Conservation (phyloP, 2,888 invertebrate species). For the Ephialtes manifestator region DNA sequence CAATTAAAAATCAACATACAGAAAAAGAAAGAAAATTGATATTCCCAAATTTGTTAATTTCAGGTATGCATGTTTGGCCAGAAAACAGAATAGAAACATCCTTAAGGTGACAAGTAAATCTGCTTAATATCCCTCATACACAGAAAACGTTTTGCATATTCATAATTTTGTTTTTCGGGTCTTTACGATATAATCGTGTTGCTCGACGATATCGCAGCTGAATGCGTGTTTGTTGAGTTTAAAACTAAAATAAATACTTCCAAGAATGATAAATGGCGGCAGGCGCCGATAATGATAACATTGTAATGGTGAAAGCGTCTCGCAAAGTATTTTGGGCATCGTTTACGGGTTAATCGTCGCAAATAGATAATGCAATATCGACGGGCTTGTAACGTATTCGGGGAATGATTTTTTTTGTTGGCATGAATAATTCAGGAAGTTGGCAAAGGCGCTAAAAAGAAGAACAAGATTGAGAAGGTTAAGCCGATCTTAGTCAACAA, state of each 20-base stretch:
- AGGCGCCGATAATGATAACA: conserved; percentile 21
- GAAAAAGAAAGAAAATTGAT: conserved; percentile 56
- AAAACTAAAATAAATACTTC: neutral
- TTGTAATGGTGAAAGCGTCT: conserved; percentile 1
- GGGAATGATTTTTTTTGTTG: conserved; percentile 72
- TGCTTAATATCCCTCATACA: conserved; percentile 29
- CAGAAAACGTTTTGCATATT: conserved; percentile 13
- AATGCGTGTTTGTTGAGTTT: conserved; percentile 6
- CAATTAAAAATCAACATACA: neutral
- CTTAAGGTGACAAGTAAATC: conserved; percentile 76
- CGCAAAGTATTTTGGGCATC: conserved; percentile 35
- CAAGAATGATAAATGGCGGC: conserved; percentile 14
- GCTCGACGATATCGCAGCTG: conserved; percentile 19
- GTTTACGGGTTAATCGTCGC: conserved; percentile 12
- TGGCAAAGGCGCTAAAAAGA: conserved; percentile 89
- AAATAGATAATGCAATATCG: conserved; percentile 1
- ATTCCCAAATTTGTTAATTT: conserved; percentile 75
- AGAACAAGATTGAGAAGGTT: conserved; percentile 90
- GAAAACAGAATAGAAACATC: conserved; percentile 76
- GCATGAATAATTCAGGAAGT: conserved; percentile 78
- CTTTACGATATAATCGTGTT: neutral
- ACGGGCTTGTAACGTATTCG: conserved; percentile 77
- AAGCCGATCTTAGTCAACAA: conserved; percentile 93
- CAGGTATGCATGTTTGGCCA: conserved; percentile 80
- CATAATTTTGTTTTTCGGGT: neutral